Evolutionary conservation across 2,888 invertebrate genomes (phyloP), one percentile per base, ranked within the genome.

Genomic region (Agrotis clavis): DNA sequence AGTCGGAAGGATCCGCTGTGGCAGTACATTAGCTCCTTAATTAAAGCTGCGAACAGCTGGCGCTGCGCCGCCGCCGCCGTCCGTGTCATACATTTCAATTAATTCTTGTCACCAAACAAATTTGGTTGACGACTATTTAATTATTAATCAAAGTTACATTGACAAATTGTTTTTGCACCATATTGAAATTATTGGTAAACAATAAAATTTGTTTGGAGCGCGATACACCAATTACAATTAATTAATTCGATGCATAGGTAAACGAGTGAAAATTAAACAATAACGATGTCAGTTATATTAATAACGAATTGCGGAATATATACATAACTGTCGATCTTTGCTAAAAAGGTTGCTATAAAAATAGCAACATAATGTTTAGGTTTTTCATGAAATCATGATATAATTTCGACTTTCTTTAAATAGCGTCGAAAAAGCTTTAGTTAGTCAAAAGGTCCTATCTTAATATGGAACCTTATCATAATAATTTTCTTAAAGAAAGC

Each of bases 1-100:
- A 90, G 88, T 88, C 84, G 83, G 74, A 79, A 85, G 86, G 89
- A 87, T 86, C 85, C 86, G 83, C 80, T 84, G 86, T 89, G 90
- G 88, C 92, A 91, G 93, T 95, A 93, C 93, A 94, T 94, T 94
- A 93, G 92, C 93, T 94, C 94, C 94, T 94, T 95, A 95, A 95
- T 95, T 95, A 94, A 95, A 93, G 91, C 92, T 86, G 86, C 84
- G 87, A 91, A 92, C 95, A 95, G 94, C 93, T 95, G 95, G 91
- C 92, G 88, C 90, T 84, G 79, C 78, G 84, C 88, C 86, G 87
- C 85, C 86, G 87, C 85, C 83, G 84, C 88, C 86, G 87, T 85
- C 83, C 87, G 82, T 88, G 89, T 93, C 93, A 94, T 94, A 94
- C 93, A 93, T 95, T 94, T 94, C 94, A 95, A 95, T 95, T 95